These are phyloP conservation scores for Atta texana DNA, from an alignment of 1,140 invertebrate genomes.

Conservation along the genomic window DNA sequence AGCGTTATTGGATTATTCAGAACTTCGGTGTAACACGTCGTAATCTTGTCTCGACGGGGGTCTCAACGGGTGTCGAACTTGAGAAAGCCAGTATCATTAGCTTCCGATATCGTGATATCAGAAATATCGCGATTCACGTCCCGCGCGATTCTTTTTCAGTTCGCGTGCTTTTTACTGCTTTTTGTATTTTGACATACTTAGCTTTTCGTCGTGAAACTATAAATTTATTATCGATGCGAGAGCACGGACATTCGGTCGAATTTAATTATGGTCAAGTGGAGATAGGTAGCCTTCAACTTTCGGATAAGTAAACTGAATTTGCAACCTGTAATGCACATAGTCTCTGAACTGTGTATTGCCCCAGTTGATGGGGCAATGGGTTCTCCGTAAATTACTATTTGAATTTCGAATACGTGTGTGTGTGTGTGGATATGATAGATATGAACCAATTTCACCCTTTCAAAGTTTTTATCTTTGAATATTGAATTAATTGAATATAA, in stretches of 20 bases:
- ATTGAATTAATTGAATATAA: neutral
- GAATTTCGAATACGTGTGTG: slow-evolving; percentile 32
- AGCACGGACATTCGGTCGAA: slow-evolving; percentile 80
- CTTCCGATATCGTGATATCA: neutral
- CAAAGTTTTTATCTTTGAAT: neutral
- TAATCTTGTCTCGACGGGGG: slow-evolving; percentile 43
- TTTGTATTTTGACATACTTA: neutral
- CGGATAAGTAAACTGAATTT: slow-evolving; percentile 84
- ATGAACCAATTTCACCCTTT: neutral
- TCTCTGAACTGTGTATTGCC: slow-evolving; percentile 65
- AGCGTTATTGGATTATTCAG: slow-evolving; percentile 35
- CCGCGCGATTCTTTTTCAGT: neutral
- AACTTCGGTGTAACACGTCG: neutral
- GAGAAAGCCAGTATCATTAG: slow-evolving; percentile 28
- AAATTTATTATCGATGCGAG: slow-evolving; percentile 74
- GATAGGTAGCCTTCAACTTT: slow-evolving; percentile 77
- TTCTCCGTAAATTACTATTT: slow-evolving; percentile 62
- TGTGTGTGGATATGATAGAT: neutral
- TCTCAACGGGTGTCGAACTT: neutral
- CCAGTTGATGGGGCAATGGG: slow-evolving; percentile 30
- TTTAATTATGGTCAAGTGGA: slow-evolving; percentile 82
- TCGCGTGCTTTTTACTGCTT: neutral
- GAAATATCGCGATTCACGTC: neutral
- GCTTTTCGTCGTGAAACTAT: slow-evolving; percentile 44
- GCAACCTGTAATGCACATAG: slow-evolving; percentile 54